Base-by-base conservation (phyloP, 92 coral and sea anemone species). In the Micromussa lordhowensis region DNA sequence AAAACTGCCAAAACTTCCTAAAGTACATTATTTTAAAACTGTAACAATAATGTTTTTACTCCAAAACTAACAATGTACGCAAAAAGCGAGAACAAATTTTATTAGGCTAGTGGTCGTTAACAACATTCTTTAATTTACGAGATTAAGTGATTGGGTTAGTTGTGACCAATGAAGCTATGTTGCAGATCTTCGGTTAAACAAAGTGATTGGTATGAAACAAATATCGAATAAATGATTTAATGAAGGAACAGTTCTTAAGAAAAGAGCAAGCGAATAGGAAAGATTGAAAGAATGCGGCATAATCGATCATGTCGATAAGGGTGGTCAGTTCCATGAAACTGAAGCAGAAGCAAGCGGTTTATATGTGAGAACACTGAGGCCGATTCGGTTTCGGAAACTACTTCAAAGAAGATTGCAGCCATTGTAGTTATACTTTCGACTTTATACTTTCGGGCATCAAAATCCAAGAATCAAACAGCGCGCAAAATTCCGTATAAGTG, bases 121-220 rank as follows among this genome's bases (percentile, higher is more conserved):
- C 35, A n/a, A 24, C 35, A 16, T 7, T 22, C 21, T 28, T 13
- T 22, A 49, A 2, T 70, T 40, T 82, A 49, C 86, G 68, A 69
- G 78, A 58, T 82, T 35, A 14, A 48, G 55, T 24, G 40, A 21
- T 14, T 29, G 44, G n/a, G 76, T 29, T 69, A 36, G 29, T 29
- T 68, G 51, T 32, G 19, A 35, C 32, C 31, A 82, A 68, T 26
- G 22, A 82, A 68, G 3, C 31, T 53, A 32, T 34, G 35, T 71
- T 79, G 69, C 35, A 22, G 44, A 51, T 69, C 51, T 48, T 70
- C 35, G 86, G 77, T 70, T 72, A 83, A 48, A 69, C 53, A 53
- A 30, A 83, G 63, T 19, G 36, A 32, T 53, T 54, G 78, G 78
- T 71, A 32, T 83, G 86, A 49, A 44, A 14, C 79, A 71, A 83